Evolutionary conservation across 2,113 vertebrate genomes (phyloP).

Genomic region (Hystrix cristata): DNA sequence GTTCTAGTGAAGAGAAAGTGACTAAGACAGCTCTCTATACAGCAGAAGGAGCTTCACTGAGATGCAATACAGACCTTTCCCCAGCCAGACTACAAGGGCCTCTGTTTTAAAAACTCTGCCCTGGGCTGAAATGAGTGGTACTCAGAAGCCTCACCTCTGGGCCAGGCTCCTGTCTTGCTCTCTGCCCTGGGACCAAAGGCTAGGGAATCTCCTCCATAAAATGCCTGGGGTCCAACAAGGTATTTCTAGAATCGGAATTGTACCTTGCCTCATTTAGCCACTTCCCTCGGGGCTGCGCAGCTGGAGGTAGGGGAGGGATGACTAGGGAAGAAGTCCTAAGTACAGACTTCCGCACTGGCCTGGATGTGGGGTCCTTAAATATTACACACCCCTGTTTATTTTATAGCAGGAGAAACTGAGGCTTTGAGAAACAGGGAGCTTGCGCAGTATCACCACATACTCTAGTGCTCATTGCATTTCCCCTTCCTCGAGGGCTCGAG

Average conservation of each 20-base stretch:
- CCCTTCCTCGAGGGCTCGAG: neutral
- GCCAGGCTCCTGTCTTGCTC: constrained; percentile 19
- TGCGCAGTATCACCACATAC: neutral
- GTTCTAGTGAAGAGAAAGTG: too few species aligned
- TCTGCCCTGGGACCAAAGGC: neutral
- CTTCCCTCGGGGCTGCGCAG: neutral
- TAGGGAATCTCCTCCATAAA: neutral
- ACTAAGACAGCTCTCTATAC: too few species aligned
- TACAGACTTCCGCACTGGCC: neutral
- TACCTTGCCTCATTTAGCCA: neutral
- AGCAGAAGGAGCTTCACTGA: neutral
- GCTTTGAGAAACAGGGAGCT: neutral
- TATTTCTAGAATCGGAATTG: constrained; percentile 41
- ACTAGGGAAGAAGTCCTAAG: constrained; percentile 57
- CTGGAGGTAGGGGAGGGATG: constrained; percentile 53
- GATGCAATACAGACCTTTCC: too few species aligned
- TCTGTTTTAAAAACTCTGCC: constrained; percentile 50
- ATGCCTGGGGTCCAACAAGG: neutral
- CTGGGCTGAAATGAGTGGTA: constrained; percentile 23
- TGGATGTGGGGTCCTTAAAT: neutral
- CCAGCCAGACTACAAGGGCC: rapidly evolving
- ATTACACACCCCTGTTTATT: neutral
- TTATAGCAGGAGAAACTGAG: neutral
- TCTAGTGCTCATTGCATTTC: rapidly evolving
- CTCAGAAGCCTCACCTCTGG: constrained; percentile 27